Evolutionary conservation across 2,888 invertebrate species (phyloP).

Genomic region (Drosophila helvetica): DNA sequence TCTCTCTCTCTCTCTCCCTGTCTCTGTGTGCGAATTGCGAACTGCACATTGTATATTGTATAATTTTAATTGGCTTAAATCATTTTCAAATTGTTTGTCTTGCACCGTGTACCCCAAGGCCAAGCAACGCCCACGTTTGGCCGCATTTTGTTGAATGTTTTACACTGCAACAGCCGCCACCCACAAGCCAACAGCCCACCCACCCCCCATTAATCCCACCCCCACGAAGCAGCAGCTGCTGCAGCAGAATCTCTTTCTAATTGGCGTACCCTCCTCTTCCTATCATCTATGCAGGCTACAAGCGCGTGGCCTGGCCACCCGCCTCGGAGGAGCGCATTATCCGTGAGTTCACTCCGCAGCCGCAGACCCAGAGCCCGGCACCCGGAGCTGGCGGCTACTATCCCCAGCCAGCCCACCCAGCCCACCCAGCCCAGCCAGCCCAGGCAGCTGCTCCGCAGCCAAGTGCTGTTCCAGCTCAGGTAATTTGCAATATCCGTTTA

Average conservation of each 20-base stretch:
- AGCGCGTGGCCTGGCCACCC: constrained; percentile 95
- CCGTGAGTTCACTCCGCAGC: constrained; percentile 84
- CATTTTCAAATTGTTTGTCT: constrained; percentile 72
- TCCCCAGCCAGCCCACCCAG: constrained; percentile 54
- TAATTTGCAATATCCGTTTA: constrained; percentile 53
- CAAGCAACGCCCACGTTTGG: constrained; percentile 69
- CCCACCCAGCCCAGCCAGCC: no score
- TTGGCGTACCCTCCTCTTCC: not conserved
- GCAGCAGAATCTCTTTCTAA: constrained; percentile 18
- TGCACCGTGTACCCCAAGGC: constrained; percentile 52
- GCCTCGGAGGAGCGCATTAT: constrained; percentile 88
- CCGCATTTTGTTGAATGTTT: constrained; percentile 73
- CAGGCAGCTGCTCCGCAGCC: constrained; percentile 38
- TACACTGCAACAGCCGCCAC: constrained; percentile 13
- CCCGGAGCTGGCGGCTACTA: constrained; percentile 68
- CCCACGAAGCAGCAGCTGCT: constrained; percentile 14
- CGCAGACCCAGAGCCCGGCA: constrained; percentile 74
- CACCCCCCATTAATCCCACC: no score
- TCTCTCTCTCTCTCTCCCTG: no score
- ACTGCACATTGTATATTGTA: constrained; percentile 21
- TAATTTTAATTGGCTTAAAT: constrained; percentile 74
- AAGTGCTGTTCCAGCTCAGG: constrained; percentile 73
- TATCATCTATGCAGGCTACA: constrained; percentile 86
- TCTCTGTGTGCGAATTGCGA: not conserved
- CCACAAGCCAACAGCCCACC: no score